Evolutionary conservation across 2,888 invertebrate species (phyloP).

Genomic region (Lithodes maja): DNA sequence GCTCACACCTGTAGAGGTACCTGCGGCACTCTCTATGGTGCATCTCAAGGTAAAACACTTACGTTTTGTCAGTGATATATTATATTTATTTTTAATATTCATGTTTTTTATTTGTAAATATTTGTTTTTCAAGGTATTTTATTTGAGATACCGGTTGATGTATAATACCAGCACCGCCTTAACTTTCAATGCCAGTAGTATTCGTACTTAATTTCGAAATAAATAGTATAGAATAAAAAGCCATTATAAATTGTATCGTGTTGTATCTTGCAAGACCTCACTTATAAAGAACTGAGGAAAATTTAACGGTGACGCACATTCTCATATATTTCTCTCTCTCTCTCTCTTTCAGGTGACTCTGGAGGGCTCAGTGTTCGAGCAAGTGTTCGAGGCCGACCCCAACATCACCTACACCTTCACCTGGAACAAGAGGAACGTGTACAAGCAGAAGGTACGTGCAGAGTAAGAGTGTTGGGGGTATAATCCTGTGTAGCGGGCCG

Average conservation of each 20-base stretch:
- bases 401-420: constrained; percentile 96
- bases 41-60: constrained; percentile 80
- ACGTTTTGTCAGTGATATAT: not conserved
- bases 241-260: no score
- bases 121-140: no score
- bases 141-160: no score
- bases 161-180: no score
- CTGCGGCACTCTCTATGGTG: constrained; percentile 88
- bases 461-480: not conserved
- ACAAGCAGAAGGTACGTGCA: constrained; percentile 88
- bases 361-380: constrained; percentile 78
- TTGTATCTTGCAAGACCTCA: no score
- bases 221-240: no score
- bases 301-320: no score
- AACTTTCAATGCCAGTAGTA: no score
- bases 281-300: no score
- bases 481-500: no score
- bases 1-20: constrained; percentile 86
- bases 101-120: no score
- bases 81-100: not conserved
- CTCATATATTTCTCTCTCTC: not conserved
- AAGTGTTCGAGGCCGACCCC: constrained; percentile 96
- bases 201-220: no score
- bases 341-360: constrained; percentile 69
- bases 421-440: constrained; percentile 98